Evolutionary conservation across 92 coral and sea anemone genomes (phyloP), one percentile per base, ranked within the genome.

Genomic region (Palythoa grandis): DNA sequence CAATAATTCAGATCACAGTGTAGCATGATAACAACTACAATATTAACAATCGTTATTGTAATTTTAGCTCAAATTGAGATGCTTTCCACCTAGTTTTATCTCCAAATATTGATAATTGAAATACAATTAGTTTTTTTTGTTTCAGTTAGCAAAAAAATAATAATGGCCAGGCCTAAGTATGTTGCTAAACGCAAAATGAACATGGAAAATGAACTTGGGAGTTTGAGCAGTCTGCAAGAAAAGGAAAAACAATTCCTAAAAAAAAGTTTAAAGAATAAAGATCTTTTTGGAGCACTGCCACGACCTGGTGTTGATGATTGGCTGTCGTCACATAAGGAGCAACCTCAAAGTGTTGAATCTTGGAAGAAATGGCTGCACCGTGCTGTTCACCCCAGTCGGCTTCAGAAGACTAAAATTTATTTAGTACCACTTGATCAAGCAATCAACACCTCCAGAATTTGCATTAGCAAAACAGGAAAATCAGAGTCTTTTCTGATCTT

Each of bases 371-470:
- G 13, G 35, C 47, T 80, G 22, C 83, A 69, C 39, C 20, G 67
- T 12, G 15, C 57, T 43, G 56, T 89, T 60, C 57, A 82, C 5
- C 83, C 87, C 5, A 11, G 43, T 1, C 61, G 92, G 19, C 38
- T 60, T 16, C 37, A 39, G 13, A 89, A 89, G 77, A 89, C 80
- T 69, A 77, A 67, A 24, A 89, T 89, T 53, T 86, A 75, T 80
- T 80, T 89, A 69, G 90, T 86, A 1, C 87, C 92, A 60, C 90
- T 89, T 3, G 92, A 86, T 60, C 58, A 72, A 11, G 60, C 86
- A 16, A 86, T 89, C 83, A 56, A 63, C 14, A 76, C 37, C 3
- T 79, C 87, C 43, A 52, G 80, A 68, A 87, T 89, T 16, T 56
- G 79, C 38, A 37, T 86, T 17, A 76, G 72, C 67, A 79, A 80